Percentiles rank a stretch among this genome's conserved stretches.
phyloP scores from a whole-genome alignment of 2,888 invertebrate species.

The Sphaeridia pumilis region DNA sequence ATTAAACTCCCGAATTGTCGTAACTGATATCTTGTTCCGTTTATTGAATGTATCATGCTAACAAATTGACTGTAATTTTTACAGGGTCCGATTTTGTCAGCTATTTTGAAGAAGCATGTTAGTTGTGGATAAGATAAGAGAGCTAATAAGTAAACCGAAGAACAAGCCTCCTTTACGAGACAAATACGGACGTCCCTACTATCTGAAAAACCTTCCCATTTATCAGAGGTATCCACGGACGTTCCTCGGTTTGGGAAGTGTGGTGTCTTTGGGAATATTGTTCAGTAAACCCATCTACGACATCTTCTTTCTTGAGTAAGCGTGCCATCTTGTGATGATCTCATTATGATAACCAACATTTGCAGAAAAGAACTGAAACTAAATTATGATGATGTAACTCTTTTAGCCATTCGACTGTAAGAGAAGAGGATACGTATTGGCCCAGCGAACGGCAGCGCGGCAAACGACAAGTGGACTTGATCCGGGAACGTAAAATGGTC shows the following conservation, averaged over 20 bases:
- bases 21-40: too few species aligned
- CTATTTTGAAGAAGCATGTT: too few species aligned
- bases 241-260: slow-evolving; percentile 39
- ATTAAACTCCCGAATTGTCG: too few species aligned
- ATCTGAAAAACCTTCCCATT: slow-evolving; percentile 18
- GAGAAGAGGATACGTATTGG: too few species aligned
- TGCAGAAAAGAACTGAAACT: too few species aligned
- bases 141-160: not conserved
- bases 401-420: too few species aligned
- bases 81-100: too few species aligned
- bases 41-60: too few species aligned
- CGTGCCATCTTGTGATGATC: too few species aligned
- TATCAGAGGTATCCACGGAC: slow-evolving; percentile 14
- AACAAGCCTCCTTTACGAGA: slow-evolving; percentile 2
- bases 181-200: slow-evolving; percentile 18
- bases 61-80: too few species aligned
- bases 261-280: slow-evolving; percentile 45
- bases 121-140: not conserved
- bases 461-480: slow-evolving; percentile 15
- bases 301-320: slow-evolving; percentile 42
- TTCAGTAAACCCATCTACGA: slow-evolving; percentile 65
- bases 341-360: too few species aligned
- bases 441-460: slow-evolving; percentile 19
- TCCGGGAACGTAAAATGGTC: slow-evolving; percentile 7
- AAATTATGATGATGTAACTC: too few species aligned